Evolutionary conservation across 2,797 vertebrate species (phyloP), one percentile per base, ranked within the genome.

Genomic region (Pithecia hirsuta): DNA sequence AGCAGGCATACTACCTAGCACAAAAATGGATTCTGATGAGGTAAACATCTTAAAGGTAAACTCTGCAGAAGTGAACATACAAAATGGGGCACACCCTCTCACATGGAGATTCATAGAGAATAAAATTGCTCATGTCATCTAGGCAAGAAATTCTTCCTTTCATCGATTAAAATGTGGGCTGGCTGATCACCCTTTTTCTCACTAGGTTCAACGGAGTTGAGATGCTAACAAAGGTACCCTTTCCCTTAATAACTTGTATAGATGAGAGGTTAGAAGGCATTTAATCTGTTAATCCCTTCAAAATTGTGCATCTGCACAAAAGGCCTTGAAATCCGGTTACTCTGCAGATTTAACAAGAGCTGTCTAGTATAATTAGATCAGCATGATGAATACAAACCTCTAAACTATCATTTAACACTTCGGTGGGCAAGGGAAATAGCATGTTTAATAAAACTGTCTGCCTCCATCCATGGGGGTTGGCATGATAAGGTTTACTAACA

Each of bases 391-490:
- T 91, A 28, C 36, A 96, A 92, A 39, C 1, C 55, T 86, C 1
- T 24, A 78, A 96, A 88, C n/a, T 50, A 74, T 70, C 57, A 28
- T 90, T 97, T 93, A 96, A 97, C 11, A 86, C 36, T 76, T 90
- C 94, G 70, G 39, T 78, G 91, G 92, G 93, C 44, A 78, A 96
- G 46, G 64, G 44, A 85, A 86, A 83, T n/a, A 52, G 17, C 46
- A 17, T 94, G 41, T 92, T 96, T 95, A 97, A 96, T 95, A 97
- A 97, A 97, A 97, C 41, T 50, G 12, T n/a, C 44, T 44, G 41
- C 7, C 59, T 85, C 52, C 76, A 88, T 12, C 59, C 80, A 85
- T 7, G 80, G 75, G 92, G 72, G 44, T 8, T 48, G 55, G 82
- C 6, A 39, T 86, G 87, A 61, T 15, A 83, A 92, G 22, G 50